These are phyloP conservation scores for Verasper variegatus DNA, from an alignment of 2,113 vertebrate species.

Conservation along the genomic window DNA sequence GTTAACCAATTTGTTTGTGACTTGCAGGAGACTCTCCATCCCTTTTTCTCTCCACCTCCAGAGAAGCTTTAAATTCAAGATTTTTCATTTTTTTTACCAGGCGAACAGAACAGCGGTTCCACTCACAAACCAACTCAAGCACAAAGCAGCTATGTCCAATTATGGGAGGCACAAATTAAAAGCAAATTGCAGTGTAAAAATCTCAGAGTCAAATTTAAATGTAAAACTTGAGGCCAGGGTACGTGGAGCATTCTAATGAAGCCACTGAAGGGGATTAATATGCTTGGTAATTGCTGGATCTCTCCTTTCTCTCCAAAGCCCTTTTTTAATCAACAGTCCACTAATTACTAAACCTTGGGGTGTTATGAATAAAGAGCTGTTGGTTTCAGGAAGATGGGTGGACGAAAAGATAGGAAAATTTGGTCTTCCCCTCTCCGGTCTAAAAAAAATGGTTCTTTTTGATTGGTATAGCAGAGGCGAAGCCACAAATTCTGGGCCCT, in stretches of 20 bases:
- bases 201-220: constrained; percentile 77
- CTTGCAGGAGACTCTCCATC: not conserved
- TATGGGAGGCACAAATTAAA: constrained; percentile 78
- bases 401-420: constrained; percentile 32
- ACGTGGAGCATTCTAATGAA: constrained; percentile 78
- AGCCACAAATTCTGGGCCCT: constrained; percentile 28
- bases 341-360: constrained; percentile 73
- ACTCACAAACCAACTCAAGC: constrained; percentile 66
- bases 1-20: too few species aligned
- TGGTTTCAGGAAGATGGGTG: constrained; percentile 44
- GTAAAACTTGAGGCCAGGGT: constrained; percentile 71
- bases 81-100: not conserved
- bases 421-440: not conserved
- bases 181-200: constrained; percentile 76
- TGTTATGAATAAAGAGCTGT: constrained; percentile 54
- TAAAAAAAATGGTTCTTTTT: constrained; percentile 8
- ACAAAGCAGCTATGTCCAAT: constrained; percentile 72
- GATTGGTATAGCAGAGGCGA: constrained; percentile 2
- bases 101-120: constrained; percentile 28
- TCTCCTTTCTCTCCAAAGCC: constrained; percentile 68
- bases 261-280: constrained; percentile 79
- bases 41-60: not conserved
- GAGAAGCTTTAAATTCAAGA: not conserved
- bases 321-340: constrained; percentile 77
- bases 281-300: constrained; percentile 76